Evolutionary conservation across 2,888 invertebrate genomes (phyloP), one percentile per base, ranked within the genome.

Genomic region (Tetanocera ferruginea): DNA sequence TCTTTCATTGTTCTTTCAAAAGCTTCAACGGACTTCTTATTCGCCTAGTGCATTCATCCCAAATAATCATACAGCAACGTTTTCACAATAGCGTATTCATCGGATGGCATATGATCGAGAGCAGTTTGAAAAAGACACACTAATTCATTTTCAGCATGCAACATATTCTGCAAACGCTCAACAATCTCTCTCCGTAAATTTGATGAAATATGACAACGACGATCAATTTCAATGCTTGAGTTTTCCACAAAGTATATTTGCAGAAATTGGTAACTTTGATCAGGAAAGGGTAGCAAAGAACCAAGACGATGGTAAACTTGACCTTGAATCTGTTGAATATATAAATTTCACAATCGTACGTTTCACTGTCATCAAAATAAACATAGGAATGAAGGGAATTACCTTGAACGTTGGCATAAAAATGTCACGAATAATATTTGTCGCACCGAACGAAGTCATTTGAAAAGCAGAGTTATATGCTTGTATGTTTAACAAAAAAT

Each of bases 361-460:
- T n/a, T n/a, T n/a, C n/a, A n/a, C n/a, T n/a, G n/a, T n/a, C n/a
- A n/a, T n/a, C n/a, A n/a, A n/a, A n/a, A n/a, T n/a, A n/a, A n/a
- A n/a, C n/a, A n/a, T n/a, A n/a, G n/a, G n/a, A n/a, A n/a, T n/a
- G n/a, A n/a, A n/a, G n/a, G n/a, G n/a, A n/a, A n/a, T n/a, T n/a
- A 52, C 76, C 34, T 55, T 76, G 51, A 76, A 76, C 51, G 55
- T 79, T 80, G 78, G 78, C 76, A 78, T 80, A 5, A 17, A 55
- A n/a, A 5, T 55, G 8, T 79, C 76, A 31, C 69, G 43, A n/a
- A 80, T 73, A 17, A 83, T 78, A 69, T 80, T 67, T 5, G 8
- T n/a, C 31, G 78, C 76, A n/a, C 81, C 82, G 57, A 82, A 83
- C n/a, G 80, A 82, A 73, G 83, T 83, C 83, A 82, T 83, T 83